These are phyloP conservation scores for Stratiomys singularior DNA, from an alignment of 2,888 invertebrate genomes.

Conservation along the genomic window DNA sequence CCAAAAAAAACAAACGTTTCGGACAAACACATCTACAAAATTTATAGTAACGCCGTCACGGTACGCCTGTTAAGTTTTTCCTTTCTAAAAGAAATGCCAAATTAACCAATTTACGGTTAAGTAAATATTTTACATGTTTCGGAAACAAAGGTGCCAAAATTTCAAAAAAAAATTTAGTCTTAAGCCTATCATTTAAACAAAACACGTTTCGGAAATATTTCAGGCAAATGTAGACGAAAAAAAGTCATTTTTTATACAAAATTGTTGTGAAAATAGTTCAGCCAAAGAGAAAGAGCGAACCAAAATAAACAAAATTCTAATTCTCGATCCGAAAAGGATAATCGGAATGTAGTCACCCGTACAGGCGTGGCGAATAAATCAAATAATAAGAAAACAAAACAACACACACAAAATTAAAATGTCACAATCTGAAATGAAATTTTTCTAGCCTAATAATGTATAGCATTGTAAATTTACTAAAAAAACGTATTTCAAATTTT, in stretches of 20 bases:
- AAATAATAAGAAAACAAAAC: constrained; percentile 17
- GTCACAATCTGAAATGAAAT: neutral
- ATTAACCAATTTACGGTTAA: constrained; percentile 6
- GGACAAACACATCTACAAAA: constrained; percentile 41
- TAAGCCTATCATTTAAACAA: constrained; percentile 45
- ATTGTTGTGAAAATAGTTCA: constrained; percentile 2
- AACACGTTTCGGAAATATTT: constrained; percentile 35
- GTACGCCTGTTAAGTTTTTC: neutral
- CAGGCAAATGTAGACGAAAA: constrained; percentile 9
- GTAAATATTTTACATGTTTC: constrained; percentile 49
- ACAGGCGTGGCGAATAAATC: neutral
- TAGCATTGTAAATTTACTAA: neutral
- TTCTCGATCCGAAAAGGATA: neutral
- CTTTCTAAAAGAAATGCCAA: neutral
- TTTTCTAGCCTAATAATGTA: constrained; percentile 9
- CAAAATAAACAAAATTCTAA: constrained; percentile 3
- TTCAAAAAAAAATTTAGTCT: constrained; percentile 48
- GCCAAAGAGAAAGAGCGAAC: constrained; percentile 16
- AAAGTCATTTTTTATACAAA: constrained; percentile 31
- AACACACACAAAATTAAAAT: constrained; percentile 2
- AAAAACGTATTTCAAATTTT: neutral
- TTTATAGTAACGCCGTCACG: neutral
- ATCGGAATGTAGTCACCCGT: neutral
- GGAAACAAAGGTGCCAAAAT: constrained; percentile 53
- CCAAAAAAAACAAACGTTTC: constrained; percentile 28